Conservation (phyloP, 92 coral and sea anemone genomes). For the Porites lobata region DNA sequence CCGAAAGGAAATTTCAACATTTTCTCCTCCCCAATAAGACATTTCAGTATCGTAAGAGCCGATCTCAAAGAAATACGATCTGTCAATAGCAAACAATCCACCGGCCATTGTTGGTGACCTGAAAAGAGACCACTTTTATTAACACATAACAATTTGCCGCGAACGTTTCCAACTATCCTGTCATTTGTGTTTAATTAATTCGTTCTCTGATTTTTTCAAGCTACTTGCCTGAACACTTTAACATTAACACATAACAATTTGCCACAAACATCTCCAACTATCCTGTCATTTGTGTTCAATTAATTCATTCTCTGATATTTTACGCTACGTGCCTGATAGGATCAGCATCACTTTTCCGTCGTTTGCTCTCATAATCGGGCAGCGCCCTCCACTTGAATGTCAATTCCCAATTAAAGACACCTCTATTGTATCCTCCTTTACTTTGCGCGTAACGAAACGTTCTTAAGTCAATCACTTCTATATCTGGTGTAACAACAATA, state of each 20-base stretch:
- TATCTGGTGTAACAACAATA: conserved; percentile 96
- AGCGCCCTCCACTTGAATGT: conserved; percentile 95
- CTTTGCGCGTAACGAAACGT: conserved; percentile 86
- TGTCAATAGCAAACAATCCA: conserved; percentile 94
- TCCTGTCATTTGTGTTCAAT: no score
- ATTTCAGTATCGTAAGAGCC: conserved; percentile 97
- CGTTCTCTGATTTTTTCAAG: no score
- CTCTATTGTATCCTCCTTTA: conserved; percentile 86
- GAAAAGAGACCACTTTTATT: not conserved
- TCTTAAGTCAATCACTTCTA: conserved; percentile 91
- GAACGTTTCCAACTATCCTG: no score
- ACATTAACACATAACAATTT: not conserved
- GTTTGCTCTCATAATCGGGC: conserved; percentile 86
- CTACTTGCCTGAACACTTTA: not conserved
- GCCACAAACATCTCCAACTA: not conserved
- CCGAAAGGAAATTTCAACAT: conserved; percentile 97
- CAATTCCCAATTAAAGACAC: conserved; percentile 98
- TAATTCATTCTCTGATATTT: no score
- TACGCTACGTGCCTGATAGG: conserved; percentile 77
- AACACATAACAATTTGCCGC: not conserved
- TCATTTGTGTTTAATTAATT: no score
- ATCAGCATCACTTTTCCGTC: conserved; percentile 79
- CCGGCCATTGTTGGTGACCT: conserved; percentile 99
- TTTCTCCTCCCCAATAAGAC: conserved; percentile 99
- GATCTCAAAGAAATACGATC: conserved; percentile 88